Conservation (phyloP, 2,113 vertebrate genomes). For the Oreochromis tanganicae region DNA sequence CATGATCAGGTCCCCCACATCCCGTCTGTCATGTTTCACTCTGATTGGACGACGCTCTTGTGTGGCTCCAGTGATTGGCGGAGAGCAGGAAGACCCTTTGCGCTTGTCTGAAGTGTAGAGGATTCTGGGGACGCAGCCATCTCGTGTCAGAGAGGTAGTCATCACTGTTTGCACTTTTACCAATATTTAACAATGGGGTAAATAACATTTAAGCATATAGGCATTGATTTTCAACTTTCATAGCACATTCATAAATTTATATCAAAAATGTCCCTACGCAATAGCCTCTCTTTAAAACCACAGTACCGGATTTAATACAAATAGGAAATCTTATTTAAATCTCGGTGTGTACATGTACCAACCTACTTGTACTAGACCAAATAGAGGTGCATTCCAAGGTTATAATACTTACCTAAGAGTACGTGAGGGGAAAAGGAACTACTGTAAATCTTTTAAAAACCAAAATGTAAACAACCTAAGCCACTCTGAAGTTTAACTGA, state of each 20-base stretch:
- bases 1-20: too few species aligned
- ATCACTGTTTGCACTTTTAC: neutral
- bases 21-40: conserved; percentile 8
- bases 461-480: neutral
- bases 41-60: conserved; percentile 56
- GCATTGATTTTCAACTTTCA: neutral
- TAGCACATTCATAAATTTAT: neutral
- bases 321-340: neutral
- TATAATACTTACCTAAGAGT: neutral
- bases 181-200: neutral
- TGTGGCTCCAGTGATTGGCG: conserved; percentile 10
- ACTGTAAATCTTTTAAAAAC: neutral
- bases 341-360: neutral
- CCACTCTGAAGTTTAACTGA: neutral
- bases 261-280: neutral
- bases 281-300: neutral
- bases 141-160: conserved; percentile 1
- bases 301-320: neutral
- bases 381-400: neutral
- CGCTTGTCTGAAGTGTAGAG: neutral
- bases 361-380: neutral
- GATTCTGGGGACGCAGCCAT: conserved; percentile 50
- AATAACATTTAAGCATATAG: neutral
- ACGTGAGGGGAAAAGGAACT: neutral
- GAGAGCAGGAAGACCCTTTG: neutral